phyloP scores from a whole-genome alignment of 2,113 vertebrate species.

The Rhinichthys klamathensis region DNA sequence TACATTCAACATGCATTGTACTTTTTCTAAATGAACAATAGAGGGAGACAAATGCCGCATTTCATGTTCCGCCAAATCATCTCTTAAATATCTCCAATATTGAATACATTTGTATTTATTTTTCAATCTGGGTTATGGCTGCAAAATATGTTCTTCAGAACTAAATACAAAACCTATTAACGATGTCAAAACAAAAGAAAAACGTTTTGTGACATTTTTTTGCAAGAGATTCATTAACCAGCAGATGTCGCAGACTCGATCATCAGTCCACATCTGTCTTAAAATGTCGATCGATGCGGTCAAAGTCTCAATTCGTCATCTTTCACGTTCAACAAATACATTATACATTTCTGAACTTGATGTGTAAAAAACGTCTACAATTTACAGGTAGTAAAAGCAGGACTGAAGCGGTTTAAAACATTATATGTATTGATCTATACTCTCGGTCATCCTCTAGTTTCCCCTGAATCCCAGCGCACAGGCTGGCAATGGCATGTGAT shows the following conservation, averaged over 20 bases:
- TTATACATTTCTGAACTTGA: too few relatives aligned
- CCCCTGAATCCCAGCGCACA: conserved; percentile 51
- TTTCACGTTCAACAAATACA: neutral
- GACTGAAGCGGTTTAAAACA: neutral
- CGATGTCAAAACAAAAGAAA: neutral
- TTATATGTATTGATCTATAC: conserved; percentile 18
- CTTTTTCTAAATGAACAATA: neutral
- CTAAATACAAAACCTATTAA: neutral
- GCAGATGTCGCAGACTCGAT: conserved; percentile 36
- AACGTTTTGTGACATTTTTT: neutral
- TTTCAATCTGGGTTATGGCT: neutral
- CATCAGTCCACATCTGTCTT: neutral
- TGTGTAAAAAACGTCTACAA: too few relatives aligned
- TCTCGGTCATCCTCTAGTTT: conserved; percentile 57
- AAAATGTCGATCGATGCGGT: neutral
- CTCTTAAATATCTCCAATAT: neutral
- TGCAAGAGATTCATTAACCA: conserved; percentile 6
- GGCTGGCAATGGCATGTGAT: conserved; percentile 54
- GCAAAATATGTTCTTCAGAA: neutral
- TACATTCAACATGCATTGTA: neutral
- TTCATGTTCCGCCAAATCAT: neutral
- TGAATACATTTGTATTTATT: neutral
- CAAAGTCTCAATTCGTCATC: neutral
- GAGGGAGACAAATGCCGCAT: neutral
- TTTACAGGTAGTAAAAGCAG: neutral